Evolutionary conservation across 2,888 invertebrate genomes (phyloP), one percentile per base, ranked within the genome.

Genomic region (Thecocarcelia acutangulata): DNA sequence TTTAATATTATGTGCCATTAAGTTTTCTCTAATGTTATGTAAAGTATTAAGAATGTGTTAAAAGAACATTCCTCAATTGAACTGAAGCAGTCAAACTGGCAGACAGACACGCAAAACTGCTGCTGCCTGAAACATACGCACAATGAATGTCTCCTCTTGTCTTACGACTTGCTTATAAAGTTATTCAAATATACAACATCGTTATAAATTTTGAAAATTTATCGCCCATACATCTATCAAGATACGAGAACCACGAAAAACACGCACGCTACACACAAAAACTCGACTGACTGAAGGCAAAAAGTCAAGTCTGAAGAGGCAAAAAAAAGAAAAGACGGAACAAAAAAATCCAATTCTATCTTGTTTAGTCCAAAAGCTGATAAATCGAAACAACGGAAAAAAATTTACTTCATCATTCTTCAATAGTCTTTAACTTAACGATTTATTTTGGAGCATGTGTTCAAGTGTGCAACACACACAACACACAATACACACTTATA

Each of bases 51-150:
- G 81, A 66, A 80, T 76, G 82, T 82, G 82, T 78, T 82, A 82
- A 82, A 78, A 78, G 78, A 74, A 78, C 82, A 82, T 82, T 82
- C 82, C 74, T 70, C 82, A 82, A 78, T 82, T 75, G 82, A 82
- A 78, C 74, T 82, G 58, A 66, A 70, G 78, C 82, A 76, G 48
- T 52, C 37, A 44, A 69, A 69, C 68, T 69, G 21, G 44, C 74
- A 64, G 15, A 37, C 42, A 59, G 52, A 52, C 59, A 66, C 68
- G 68, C 68, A 52, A 68, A 54, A 52, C n/a, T 66, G 58, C n/a
- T 66, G 58, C n/a, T 0, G 48, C 48, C 42, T 21, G 50, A 50
- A 33, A 68, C 28, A 54, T 37, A 59, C 44, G 54, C 76, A 72
- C 58, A 78, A 59, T 79, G 59, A 72, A n/a, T 58, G 59, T 73